A percentile compares a stretch with the other conserved stretches of the same genome.
phyloP scores from a whole-genome alignment of 2,888 invertebrate species.

The Listrodromus nycthemerus region DNA sequence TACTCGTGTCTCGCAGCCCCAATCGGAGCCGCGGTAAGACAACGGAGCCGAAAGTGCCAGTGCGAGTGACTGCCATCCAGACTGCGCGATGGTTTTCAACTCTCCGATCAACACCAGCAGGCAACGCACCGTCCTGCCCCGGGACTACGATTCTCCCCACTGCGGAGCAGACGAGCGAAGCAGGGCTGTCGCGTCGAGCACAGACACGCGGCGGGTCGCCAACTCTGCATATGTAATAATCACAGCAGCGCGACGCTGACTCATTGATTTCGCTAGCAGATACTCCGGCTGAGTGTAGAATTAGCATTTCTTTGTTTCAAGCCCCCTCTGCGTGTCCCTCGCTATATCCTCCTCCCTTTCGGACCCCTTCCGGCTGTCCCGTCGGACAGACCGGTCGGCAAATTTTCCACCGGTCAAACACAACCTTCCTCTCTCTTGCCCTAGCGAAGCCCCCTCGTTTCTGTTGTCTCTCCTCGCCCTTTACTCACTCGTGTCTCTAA shows the following conservation, averaged over 20 bases:
- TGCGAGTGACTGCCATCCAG: background rate
- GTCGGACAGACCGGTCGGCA: slow-evolving; percentile 37
- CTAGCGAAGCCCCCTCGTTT: slow-evolving; percentile 15
- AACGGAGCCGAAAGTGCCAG: background rate
- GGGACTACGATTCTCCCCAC: slow-evolving; percentile 26
- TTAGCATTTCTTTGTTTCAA: slow-evolving; percentile 73
- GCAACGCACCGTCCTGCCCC: slow-evolving; percentile 36
- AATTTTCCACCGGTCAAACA: slow-evolving; percentile 53
- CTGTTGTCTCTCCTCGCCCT: slow-evolving; percentile 41
- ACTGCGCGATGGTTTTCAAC: slow-evolving; percentile 40
- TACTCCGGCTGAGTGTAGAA: slow-evolving; percentile 70
- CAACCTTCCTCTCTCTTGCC: slow-evolving; percentile 36
- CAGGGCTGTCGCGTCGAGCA: slow-evolving; percentile 41
- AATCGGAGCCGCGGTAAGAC: background rate
- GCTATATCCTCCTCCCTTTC: slow-evolving; percentile 39
- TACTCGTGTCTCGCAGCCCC: background rate
- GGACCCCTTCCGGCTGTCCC: slow-evolving; percentile 47
- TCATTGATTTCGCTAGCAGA: slow-evolving; percentile 77
- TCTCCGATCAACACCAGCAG: slow-evolving; percentile 56
- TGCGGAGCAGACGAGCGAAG: background rate
- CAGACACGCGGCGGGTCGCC: slow-evolving; percentile 64
- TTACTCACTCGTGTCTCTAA: slow-evolving; percentile 5
- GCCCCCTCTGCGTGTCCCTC: slow-evolving; percentile 51
- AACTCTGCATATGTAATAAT: slow-evolving; percentile 74
- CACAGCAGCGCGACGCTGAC: slow-evolving; percentile 73